Evolutionary conservation across 2,797 vertebrate genomes (phyloP).

Genomic region (Glossophaga mutica): DNA sequence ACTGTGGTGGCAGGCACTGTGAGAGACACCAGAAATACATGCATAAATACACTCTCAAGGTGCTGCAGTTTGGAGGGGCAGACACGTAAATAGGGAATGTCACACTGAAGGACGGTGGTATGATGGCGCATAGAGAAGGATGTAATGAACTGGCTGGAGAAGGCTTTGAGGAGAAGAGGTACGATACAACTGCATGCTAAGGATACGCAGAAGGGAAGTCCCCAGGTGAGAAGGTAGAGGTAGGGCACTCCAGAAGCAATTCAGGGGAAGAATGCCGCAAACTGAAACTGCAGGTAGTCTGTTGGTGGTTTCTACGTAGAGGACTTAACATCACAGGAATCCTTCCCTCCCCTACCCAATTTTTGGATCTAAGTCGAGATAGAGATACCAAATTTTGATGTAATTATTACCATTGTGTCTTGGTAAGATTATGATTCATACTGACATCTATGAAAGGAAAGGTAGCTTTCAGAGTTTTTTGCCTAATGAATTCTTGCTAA

Average conservation of each 20-base stretch:
- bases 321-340: background rate
- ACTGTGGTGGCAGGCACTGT: background rate
- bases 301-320: background rate
- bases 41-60: background rate
- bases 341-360: background rate
- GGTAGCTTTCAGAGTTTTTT: background rate
- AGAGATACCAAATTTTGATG: conserved; percentile 2
- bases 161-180: background rate
- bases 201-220: background rate
- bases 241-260: background rate
- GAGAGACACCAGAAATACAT: background rate
- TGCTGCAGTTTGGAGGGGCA: background rate
- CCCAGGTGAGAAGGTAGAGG: background rate
- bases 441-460: background rate
- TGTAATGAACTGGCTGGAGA: background rate
- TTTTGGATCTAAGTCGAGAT: background rate
- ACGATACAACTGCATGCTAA: background rate
- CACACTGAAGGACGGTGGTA: background rate
- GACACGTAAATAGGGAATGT: background rate
- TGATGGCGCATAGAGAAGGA: background rate
- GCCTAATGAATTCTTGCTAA: background rate
- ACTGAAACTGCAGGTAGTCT: background rate
- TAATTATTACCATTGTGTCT: background rate
- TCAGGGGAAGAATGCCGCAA: background rate
- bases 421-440: background rate